phyloP scores from a whole-genome alignment of 2,888 invertebrate genomes.

The Drosophila greeni region DNA sequence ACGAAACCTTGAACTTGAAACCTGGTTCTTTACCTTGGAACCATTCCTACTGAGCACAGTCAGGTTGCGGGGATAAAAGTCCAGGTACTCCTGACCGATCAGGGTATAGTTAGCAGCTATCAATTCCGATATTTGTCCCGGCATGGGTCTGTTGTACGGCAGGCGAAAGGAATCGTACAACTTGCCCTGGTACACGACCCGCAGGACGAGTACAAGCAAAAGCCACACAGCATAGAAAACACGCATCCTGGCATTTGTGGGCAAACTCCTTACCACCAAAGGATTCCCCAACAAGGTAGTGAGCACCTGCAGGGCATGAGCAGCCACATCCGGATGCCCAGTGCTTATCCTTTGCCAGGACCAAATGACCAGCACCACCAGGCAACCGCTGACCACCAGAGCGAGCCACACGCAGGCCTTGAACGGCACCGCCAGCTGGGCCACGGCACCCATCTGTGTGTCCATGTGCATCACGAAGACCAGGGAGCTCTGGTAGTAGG shows the following conservation, averaged over 20 bases:
- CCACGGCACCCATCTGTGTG: conserved; percentile 53
- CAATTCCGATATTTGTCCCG: conserved; percentile 56
- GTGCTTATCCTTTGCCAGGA: conserved; percentile 14
- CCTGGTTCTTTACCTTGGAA: neutral
- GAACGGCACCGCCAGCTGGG: conserved; percentile 64
- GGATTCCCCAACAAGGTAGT: conserved; percentile 69
- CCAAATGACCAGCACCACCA: conserved; percentile 40
- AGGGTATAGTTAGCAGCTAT: conserved; percentile 49
- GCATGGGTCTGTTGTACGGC: conserved; percentile 54
- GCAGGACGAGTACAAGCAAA: conserved; percentile 67
- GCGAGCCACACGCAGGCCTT: conserved; percentile 58
- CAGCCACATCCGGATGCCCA: conserved; percentile 48
- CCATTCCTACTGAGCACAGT: conserved; percentile 36
- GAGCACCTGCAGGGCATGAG: conserved; percentile 52
- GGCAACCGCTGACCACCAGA: conserved; percentile 31
- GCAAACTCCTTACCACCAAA: conserved; percentile 41
- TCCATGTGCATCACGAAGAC: conserved; percentile 67
- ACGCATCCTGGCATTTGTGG: conserved; percentile 53
- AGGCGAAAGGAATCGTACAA: conserved; percentile 70
- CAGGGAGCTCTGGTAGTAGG: conserved; percentile 65
- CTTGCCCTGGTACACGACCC: conserved; percentile 76
- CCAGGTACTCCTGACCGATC: conserved; percentile 28
- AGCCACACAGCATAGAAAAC: conserved; percentile 65
- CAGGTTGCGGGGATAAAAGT: conserved; percentile 59
- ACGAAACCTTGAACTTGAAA: no score